Percentiles rank a stretch among this genome's conserved stretches.
Evolutionary conservation across 2,113 vertebrate species (phyloP).

Genomic region (Phrynocephalus versicolor): DNA sequence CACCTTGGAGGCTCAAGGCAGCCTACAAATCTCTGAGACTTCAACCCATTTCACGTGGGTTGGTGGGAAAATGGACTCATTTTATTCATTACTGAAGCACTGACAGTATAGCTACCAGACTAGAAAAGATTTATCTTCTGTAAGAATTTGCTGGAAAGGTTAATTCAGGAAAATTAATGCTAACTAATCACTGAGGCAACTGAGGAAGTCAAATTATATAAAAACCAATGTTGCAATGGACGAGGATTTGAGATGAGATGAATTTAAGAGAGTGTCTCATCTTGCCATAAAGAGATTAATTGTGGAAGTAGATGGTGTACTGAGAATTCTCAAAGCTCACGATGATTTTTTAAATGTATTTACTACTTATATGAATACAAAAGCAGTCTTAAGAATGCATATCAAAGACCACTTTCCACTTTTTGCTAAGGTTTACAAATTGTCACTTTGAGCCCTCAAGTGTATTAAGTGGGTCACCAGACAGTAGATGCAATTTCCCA

Average conservation of each 20-base stretch:
- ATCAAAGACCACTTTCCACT: slow-evolving; percentile 5
- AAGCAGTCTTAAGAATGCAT: background rate
- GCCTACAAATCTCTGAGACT: too few relatives aligned
- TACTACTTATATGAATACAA: background rate
- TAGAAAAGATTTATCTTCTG: background rate
- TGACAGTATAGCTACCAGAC: background rate
- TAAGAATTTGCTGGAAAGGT: background rate
- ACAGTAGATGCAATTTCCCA: background rate
- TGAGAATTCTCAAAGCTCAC: slow-evolving; percentile 12
- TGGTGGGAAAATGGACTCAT: background rate
- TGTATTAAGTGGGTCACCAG: slow-evolving; percentile 28
- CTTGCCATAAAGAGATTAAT: slow-evolving; percentile 14
- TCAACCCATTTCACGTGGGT: background rate
- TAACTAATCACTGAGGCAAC: background rate
- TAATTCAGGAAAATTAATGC: slow-evolving; percentile 17
- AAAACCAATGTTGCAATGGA: background rate
- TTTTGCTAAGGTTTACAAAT: background rate
- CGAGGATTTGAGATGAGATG: background rate
- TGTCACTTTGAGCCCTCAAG: background rate
- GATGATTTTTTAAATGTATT: background rate
- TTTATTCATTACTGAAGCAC: background rate
- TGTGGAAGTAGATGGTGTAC: slow-evolving; percentile 26
- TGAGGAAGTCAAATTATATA: background rate
- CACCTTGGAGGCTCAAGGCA: too few relatives aligned
- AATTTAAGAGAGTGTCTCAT: background rate